Base-by-base conservation (phyloP, 2,888 invertebrate genomes). In the Nebria brevicollis region DNA sequence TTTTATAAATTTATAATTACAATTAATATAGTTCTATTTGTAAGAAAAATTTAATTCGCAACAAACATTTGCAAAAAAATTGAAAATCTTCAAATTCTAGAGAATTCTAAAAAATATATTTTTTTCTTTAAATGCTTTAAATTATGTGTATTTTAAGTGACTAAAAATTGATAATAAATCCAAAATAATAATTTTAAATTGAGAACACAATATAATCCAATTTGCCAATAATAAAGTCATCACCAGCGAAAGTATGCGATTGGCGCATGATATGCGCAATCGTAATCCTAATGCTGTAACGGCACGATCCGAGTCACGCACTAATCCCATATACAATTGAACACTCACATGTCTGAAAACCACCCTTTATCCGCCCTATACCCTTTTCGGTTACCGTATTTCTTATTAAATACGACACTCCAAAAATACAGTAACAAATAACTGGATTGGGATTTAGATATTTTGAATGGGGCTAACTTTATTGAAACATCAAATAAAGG, bases 301-400 rank as follows among this genome's bases (percentile, higher is more conserved):
- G n/a, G 26, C 20, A 15, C 26, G 72, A 25, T n/a, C 72, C 10
- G 34, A 26, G 73, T 73, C 73, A 73, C 41, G n/a, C 70, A 20
- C 15, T 73, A 73, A 73, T 73, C 73, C 73, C 42, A 8, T 41
- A n/a, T 42, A 42, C 73, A 73, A 73, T 73, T 43, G 73, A 41
- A 41, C 73, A 41, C 73, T 73, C 54, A 54, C 73, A 73, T 26
- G 73, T 20, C n/a, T 72, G 6, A 72, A 20, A 41, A 25, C n/a
- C 25, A 72, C 41, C 73, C 73, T n/a, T 41, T 26, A 0, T 54
- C 8, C 7, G 11, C 7, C 7, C 13, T 73, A 1, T 10, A 73
- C 26, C 73, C 73, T 34, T 34, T 73, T n/a, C 1, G 15, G 70
- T 70, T 34, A 70, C 70, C 34, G n/a, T 70, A 34, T 25, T 70